Conservation (phyloP, 2,113 vertebrate genomes). For the Acanthochromis polyacanthus region DNA sequence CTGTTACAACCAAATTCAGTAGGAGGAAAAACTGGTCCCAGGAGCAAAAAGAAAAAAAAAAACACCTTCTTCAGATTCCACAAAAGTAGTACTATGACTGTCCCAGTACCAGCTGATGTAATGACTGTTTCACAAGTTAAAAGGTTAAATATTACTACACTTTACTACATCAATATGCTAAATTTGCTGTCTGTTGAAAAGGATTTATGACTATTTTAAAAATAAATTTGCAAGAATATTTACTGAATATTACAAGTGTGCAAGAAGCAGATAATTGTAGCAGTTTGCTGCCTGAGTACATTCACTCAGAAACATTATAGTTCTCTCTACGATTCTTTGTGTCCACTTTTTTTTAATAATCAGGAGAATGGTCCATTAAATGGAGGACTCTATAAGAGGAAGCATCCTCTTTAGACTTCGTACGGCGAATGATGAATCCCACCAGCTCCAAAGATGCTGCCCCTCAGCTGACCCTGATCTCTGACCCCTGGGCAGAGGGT, state of each 20-base stretch:
- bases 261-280: not conserved
- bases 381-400: constrained; percentile 4
- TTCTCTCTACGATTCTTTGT: not conserved
- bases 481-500: constrained; percentile 35
- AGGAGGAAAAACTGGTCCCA: not conserved
- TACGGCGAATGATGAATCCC: constrained; percentile 40
- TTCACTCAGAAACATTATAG: constrained; percentile 1
- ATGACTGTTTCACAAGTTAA: constrained; percentile 11
- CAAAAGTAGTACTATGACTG: not conserved
- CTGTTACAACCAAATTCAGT: constrained; percentile 1
- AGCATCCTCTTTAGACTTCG: not conserved
- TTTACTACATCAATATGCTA: constrained; percentile 3
- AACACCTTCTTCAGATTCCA: not conserved
- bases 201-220: not conserved
- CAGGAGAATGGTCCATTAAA: not conserved
- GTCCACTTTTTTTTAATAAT: constrained; percentile 2
- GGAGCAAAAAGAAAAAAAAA: not conserved
- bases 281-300: not conserved
- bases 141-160: not conserved
- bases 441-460: constrained; percentile 24
- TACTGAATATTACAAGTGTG: not conserved
- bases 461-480: constrained; percentile 46
- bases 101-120: constrained; percentile 8
- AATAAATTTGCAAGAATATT: not conserved
- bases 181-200: not conserved